phyloP scores from a whole-genome alignment of 37 sponge, comb jelly and placozoan genomes.

The Crambe crambe region DNA sequence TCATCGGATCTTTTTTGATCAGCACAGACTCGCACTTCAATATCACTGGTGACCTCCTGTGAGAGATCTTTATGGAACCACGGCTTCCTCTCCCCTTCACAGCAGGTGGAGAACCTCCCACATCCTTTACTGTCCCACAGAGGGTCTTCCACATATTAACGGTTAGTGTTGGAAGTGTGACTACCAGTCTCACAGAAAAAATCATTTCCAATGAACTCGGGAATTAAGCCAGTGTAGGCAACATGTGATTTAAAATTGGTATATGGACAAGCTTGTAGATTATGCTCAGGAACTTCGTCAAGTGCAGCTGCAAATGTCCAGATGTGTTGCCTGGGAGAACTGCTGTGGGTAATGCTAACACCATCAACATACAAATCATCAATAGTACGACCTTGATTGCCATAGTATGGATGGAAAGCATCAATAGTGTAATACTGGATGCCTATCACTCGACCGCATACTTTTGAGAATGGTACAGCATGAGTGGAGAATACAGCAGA shows the following conservation, averaged over 20 bases:
- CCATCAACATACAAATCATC: constrained; percentile 23
- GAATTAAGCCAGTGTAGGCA: constrained; percentile 14
- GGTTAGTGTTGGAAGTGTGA: not conserved
- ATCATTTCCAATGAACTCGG: constrained; percentile 38
- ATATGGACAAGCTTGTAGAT: constrained; percentile 25
- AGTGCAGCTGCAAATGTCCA: constrained; percentile 20
- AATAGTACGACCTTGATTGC: not conserved
- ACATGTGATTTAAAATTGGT: constrained; percentile 4
- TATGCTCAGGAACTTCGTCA: not conserved
- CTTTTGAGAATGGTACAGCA: constrained; percentile 16
- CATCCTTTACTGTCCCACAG: constrained; percentile 58
- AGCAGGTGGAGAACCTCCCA: constrained; percentile 26
- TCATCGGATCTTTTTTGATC: constrained; percentile 13
- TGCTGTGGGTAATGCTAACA: constrained; percentile 18
- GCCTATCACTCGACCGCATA: constrained; percentile 40
- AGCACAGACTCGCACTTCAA: constrained; percentile 33
- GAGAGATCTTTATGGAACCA: constrained; percentile 36
- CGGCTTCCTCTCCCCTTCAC: constrained; percentile 33
- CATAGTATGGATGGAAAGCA: constrained; percentile 23
- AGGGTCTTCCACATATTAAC: constrained; percentile 26
- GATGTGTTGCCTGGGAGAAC: constrained; percentile 2
- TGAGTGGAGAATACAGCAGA: constrained; percentile 20
- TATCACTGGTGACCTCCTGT: constrained; percentile 1
- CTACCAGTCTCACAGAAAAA: constrained; percentile 53
- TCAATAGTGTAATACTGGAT: constrained; percentile 14